Conservation (phyloP, 2,113 vertebrate genomes). For the Eidolon helvum region DNA sequence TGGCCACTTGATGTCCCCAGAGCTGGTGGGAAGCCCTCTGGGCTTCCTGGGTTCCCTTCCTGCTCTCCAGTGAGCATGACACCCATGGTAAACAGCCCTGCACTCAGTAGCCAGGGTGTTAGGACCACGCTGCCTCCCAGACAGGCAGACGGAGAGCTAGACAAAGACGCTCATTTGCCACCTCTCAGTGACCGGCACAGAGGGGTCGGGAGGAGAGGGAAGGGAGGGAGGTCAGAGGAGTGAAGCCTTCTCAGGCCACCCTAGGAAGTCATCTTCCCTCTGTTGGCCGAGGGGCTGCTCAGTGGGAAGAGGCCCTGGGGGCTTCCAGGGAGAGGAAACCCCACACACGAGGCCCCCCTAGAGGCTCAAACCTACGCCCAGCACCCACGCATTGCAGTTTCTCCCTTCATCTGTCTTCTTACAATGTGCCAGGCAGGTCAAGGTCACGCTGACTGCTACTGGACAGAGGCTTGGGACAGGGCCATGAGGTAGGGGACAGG, state of each 20-base stretch:
- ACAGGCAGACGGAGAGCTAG: accelerated
- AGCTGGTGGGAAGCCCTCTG: not conserved
- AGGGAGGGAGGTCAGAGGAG: not conserved
- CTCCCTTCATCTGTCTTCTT: not conserved
- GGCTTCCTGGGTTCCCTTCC: not conserved
- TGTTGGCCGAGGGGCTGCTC: not conserved
- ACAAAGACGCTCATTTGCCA: not conserved
- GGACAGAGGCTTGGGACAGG: not conserved
- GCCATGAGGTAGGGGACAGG: not conserved
- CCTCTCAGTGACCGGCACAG: not conserved
- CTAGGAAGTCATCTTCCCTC: not conserved
- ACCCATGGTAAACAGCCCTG: not conserved
- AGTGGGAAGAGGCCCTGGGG: not conserved
- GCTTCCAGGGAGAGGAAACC: not conserved
- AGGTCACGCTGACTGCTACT: not conserved
- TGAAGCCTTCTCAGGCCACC: not conserved
- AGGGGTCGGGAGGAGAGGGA: too few relatives aligned
- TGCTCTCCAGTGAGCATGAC: not conserved
- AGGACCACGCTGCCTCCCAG: not conserved
- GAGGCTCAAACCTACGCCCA: not conserved
- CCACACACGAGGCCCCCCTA: not conserved
- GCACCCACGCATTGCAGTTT: too few relatives aligned
- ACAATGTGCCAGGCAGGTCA: not conserved
- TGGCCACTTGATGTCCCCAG: not conserved
- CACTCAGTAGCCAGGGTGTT: not conserved